These are phyloP conservation scores for Agrotis clavis DNA, from an alignment of 2,888 invertebrate species.

Conservation along the genomic window DNA sequence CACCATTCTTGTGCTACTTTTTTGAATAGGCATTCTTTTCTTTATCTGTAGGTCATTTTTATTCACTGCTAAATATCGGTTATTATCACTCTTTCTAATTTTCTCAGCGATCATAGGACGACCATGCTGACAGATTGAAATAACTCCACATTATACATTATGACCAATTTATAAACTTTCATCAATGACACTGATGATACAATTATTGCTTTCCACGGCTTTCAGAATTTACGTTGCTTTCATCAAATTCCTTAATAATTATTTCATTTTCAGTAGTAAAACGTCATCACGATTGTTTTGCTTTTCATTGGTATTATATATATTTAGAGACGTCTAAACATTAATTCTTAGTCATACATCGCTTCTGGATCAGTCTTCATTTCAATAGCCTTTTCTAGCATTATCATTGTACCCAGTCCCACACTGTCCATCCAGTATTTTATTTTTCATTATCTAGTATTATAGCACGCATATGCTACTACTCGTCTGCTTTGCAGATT, in stretches of 20 bases:
- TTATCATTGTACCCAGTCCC: too few species aligned
- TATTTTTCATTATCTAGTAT: not conserved
- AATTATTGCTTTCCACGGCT: too few species aligned
- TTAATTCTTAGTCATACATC: too few species aligned
- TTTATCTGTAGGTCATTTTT: not conserved
- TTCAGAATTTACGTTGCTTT: too few species aligned
- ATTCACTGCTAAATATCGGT: not conserved
- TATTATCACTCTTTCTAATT: not conserved
- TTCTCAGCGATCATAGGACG: not conserved
- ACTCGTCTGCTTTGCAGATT: not conserved
- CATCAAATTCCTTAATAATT: not conserved
- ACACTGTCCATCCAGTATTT: not conserved
- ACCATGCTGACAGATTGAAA: too few species aligned
- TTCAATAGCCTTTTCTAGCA: not conserved
- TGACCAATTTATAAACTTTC: too few species aligned
- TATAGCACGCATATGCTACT: not conserved
- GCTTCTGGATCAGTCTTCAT: not conserved
- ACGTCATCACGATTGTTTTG: not conserved
- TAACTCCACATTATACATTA: too few species aligned
- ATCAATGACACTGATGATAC: too few species aligned
- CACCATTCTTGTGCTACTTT: not conserved
- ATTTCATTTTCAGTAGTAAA: not conserved
- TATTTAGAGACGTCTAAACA: not conserved
- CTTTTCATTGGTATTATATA: not conserved
- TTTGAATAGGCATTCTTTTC: too few species aligned